Evolutionary conservation across 2,888 invertebrate genomes (phyloP), one percentile per base, ranked within the genome.

Genomic region (Polyommatus iphigenia): DNA sequence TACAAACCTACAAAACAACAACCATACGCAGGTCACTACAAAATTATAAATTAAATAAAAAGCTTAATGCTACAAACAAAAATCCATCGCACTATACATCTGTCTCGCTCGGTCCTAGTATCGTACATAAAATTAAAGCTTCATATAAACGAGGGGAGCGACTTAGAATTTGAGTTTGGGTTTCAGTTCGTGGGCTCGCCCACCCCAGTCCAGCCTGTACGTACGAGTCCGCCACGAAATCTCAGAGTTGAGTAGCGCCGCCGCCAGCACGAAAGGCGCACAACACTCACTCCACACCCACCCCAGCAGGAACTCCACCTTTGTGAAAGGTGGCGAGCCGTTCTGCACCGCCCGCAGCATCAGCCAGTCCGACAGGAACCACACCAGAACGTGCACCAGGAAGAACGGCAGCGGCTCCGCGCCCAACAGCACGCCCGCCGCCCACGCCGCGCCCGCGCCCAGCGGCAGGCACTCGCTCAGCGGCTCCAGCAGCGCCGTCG

Each of bases 331-430:
- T 83, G 99, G 95, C 71, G 98, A 96, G 72, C 98, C 98, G 89
- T 98, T 98, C 96, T 98, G 98, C 84, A 99, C 97, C 82, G 97
- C 95, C 81, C 97, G 96, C 84, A 99, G 95, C 84, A 99, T 95
- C 85, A 98, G 94, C 97, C 99, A 99, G 94, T 99, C 99, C 82
- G 98, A 96, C 83, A 99, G 95, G 90, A 99, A 98, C 99, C 99
- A 99, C 87, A 97, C 95, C 78, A 99, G 95, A 84, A 98, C 96
- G 91, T 99, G 99, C 85, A 98, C 96, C 84, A 99, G 94, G 91
- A 98, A 98, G 94, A 99, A 98, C 77, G 98, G 97, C 81, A 98
- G 94, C 1, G 98, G 97, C 90, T 99, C 98, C 95, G 98, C 97
- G 82, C 96, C 96, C 85, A 99, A 97, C 57, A 99, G 94, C 76